Base-by-base conservation (phyloP, 1,140 invertebrate genomes). In the Panulirus ornatus region DNA sequence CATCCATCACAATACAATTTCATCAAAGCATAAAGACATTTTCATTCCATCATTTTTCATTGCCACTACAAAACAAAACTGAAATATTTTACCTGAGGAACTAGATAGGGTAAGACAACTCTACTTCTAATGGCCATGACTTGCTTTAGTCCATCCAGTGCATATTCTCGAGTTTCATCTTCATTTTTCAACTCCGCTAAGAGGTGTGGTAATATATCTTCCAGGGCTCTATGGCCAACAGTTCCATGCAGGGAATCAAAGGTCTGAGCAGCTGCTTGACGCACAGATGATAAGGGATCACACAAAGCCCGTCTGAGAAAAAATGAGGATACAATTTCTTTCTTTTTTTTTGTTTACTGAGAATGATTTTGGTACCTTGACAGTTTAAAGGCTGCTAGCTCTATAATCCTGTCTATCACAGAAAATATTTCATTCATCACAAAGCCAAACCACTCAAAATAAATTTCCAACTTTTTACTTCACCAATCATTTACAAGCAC, bases 71-170 rank as follows among this genome's bases (percentile, higher is more conserved):
- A 82, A 47, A 27, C 30, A 30, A 51, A 42, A 19, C 70, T 73
- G n/a, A 90, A 87, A 58, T 70, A 47, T 0, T 11, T 27, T 91
- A 91, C 90, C 79, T 91, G 98, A 22, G 99, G 99, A 73, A 99
- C 97, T 71, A 99, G 95, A 94, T 99, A 99, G 2, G 98, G 98
- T 88, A 99, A 94, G 42, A 99, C 98, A 0, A 98, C 98, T 92
- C 97, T 95, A 11, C 98, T 98, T 94, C 99, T 99, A 58, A 99
- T 98, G 19, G 97, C 96, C 97, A 99, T 99, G 6, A 99, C 97
- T 96, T 99, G 98, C 86, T 97, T 96, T 83, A 99, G 95, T 63
- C 98, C 98, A 94, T 99, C 98, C 79, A 99, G 94, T 0, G 98
- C 97, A 93, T 96, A 97, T 93, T 98, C 97, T 0, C 97, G 97